These are phyloP conservation scores for Plebejus melissa DNA, from an alignment of 2,888 invertebrate species.

Conservation along the genomic window DNA sequence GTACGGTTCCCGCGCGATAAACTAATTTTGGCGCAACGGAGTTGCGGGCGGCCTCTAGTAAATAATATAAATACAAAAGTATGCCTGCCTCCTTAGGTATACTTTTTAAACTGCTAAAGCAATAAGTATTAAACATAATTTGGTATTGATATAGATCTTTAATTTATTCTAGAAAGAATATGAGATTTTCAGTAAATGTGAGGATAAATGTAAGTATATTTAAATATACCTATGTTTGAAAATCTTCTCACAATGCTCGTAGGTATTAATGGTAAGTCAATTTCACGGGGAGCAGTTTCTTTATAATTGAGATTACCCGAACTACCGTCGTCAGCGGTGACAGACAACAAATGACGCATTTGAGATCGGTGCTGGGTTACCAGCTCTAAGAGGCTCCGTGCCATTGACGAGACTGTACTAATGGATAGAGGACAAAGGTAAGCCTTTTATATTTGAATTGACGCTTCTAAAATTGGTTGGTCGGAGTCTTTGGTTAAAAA, in stretches of 20 bases:
- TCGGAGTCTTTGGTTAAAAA: background rate
- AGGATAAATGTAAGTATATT: no score
- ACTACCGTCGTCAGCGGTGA: conserved; percentile 68
- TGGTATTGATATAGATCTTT: no score
- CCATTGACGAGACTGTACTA: conserved; percentile 41
- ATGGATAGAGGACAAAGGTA: conserved; percentile 36
- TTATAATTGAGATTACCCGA: conserved; percentile 69
- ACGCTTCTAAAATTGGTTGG: background rate
- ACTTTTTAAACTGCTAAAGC: no score
- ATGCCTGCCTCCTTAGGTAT: no score
- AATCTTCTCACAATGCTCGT: conserved; percentile 37
- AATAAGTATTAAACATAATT: no score
- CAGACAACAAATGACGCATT: conserved; percentile 70
- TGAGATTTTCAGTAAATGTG: no score
- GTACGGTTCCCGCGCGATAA: no score
- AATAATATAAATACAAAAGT: no score
- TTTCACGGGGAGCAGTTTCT: conserved; percentile 69
- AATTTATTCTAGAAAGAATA: no score
- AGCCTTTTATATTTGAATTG: background rate
- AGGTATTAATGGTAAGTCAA: conserved; percentile 70
- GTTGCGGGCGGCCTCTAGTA: no score
- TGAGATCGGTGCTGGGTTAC: conserved; percentile 44
- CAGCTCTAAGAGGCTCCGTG: conserved; percentile 37
- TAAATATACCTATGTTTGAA: background rate
- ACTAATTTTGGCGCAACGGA: no score